Conservation (phyloP, 2,888 invertebrate genomes). For the Catocala nupta region DNA sequence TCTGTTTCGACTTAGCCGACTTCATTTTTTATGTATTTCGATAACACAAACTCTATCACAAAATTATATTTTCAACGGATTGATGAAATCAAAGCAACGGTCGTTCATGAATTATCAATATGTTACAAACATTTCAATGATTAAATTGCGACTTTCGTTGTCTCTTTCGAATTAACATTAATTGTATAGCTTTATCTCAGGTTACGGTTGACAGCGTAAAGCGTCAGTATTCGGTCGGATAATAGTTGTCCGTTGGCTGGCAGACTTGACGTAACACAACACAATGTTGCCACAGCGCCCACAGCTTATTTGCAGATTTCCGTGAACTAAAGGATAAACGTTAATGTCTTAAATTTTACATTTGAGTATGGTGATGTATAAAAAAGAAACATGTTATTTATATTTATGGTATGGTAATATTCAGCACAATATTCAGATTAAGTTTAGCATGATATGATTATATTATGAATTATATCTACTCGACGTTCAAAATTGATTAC, state of each 20-base stretch:
- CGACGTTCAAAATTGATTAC: too few relatives aligned
- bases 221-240: constrained; percentile 52
- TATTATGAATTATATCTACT: too few relatives aligned
- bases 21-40: constrained; percentile 69
- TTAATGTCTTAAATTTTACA: too few relatives aligned
- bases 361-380: too few relatives aligned
- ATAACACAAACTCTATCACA: constrained; percentile 55
- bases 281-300: constrained; percentile 8
- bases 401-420: too few relatives aligned
- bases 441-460: too few relatives aligned
- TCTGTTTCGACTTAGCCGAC: constrained; percentile 82
- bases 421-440: too few relatives aligned
- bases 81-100: constrained; percentile 78
- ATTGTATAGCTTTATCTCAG: constrained; percentile 42
- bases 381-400: too few relatives aligned
- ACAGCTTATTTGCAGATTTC: not conserved
- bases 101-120: constrained; percentile 67
- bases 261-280: constrained; percentile 34
- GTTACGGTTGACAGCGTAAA: constrained; percentile 42
- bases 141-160: constrained; percentile 20
- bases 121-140: constrained; percentile 50
- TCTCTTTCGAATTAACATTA: constrained; percentile 44
- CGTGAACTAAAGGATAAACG: too few relatives aligned
- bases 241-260: constrained; percentile 46
- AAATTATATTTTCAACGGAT: constrained; percentile 62